Percentiles rank a stretch among this genome's conserved stretches.
Conservation (phyloP, 1,140 invertebrate genomes). For the Rhyacophila brunnea region DNA sequence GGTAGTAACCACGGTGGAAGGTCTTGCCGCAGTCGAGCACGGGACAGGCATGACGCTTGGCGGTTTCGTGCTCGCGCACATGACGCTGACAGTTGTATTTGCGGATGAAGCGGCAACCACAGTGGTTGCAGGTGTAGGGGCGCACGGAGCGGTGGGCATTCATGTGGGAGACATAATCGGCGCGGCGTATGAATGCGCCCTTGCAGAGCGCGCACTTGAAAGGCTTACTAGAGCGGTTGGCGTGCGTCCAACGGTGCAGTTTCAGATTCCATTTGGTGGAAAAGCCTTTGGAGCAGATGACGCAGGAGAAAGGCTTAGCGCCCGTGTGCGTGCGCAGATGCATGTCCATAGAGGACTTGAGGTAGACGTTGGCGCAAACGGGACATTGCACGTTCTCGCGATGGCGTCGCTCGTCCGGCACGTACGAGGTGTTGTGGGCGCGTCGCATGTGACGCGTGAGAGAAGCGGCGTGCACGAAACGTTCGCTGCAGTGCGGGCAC, state of each 20-base stretch:
- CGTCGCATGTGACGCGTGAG: conserved; percentile 79
- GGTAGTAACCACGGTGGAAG: conserved; percentile 83
- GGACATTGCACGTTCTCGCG: conserved; percentile 75
- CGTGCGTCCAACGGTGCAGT: conserved; percentile 87
- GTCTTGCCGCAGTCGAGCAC: conserved; percentile 76
- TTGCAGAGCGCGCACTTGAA: conserved; percentile 83
- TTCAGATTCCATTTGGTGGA: conserved; percentile 87
- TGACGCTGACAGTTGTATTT: conserved; percentile 91
- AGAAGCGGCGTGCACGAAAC: conserved; percentile 79
- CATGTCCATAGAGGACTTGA: conserved; percentile 74
- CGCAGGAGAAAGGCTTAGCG: conserved; percentile 71
- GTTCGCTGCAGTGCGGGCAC: conserved; percentile 78
- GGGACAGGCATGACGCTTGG: conserved; percentile 84
- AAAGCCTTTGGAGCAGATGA: conserved; percentile 81
- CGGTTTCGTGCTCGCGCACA: conserved; percentile 84
- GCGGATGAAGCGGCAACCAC: conserved; percentile 89
- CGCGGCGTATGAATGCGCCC: conserved; percentile 75
- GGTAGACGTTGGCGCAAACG: conserved; percentile 76
- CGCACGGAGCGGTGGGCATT: conserved; percentile 77
- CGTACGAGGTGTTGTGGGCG: conserved; percentile 74
- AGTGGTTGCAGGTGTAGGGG: conserved; percentile 89
- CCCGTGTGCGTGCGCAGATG: conserved; percentile 78
- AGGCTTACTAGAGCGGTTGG: conserved; percentile 76
- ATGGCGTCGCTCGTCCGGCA: conserved; percentile 59
- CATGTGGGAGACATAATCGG: conserved; percentile 80